Evolutionary conservation across 2,113 vertebrate genomes (phyloP).

Genomic region (Lontra canadensis): DNA sequence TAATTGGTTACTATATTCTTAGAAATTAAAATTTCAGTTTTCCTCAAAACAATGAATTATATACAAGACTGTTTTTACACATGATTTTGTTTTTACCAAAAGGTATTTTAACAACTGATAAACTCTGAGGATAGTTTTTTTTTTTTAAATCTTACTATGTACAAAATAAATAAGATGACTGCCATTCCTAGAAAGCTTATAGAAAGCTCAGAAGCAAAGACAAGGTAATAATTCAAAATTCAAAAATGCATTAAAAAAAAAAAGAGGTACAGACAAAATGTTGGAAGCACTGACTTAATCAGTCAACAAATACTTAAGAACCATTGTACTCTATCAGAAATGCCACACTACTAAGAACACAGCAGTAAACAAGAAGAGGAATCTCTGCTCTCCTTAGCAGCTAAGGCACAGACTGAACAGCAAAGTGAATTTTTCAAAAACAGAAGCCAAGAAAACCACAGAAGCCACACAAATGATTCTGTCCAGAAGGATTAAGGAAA

Average conservation of each 20-base stretch:
- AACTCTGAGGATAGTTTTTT: background rate
- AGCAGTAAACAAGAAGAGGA: background rate
- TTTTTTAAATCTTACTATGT: background rate
- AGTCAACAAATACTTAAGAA: background rate
- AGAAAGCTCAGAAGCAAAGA: background rate
- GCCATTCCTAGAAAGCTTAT: background rate
- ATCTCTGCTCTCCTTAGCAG: background rate
- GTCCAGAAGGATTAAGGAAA: background rate
- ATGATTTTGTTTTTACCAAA: slow-evolving; percentile 28
- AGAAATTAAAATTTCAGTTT: slow-evolving; percentile 38
- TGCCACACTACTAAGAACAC: background rate
- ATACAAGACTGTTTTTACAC: slow-evolving; percentile 3
- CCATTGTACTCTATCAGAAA: background rate
- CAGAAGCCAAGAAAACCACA: background rate
- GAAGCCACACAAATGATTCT: background rate
- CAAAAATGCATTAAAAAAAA: background rate
- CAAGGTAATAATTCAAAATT: slow-evolving; percentile 35
- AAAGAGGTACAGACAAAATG: background rate
- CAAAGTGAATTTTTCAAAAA: background rate
- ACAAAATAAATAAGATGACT: background rate
- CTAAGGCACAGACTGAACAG: background rate
- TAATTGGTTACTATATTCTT: background rate
- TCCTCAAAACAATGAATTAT: slow-evolving; percentile 13
- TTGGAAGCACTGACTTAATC: background rate
- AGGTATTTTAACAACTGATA: background rate